A percentile compares a stretch with the other conserved stretches of the same genome.
These are phyloP conservation scores for Neria commutata DNA, from an alignment of 2,888 invertebrate species.

Conservation along the genomic window DNA sequence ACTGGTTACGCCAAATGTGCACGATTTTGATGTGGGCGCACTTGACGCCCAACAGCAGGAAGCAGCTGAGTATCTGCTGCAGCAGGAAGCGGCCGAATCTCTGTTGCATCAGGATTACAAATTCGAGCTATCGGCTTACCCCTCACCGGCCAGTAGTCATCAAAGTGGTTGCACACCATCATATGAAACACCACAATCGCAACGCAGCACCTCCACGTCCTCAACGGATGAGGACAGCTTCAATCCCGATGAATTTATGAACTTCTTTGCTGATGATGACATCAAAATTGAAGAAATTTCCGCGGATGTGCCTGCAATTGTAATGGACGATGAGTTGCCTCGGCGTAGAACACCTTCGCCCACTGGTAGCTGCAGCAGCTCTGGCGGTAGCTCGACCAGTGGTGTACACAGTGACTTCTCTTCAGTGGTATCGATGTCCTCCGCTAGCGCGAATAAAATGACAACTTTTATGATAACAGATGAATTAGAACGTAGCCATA, in stretches of 20 bases:
- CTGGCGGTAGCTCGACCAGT: constrained; percentile 49
- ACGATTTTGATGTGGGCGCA: constrained; percentile 19
- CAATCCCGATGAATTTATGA: constrained; percentile 54
- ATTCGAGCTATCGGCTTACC: constrained; percentile 34
- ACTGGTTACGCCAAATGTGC: constrained; percentile 28
- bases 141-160: constrained; percentile 35
- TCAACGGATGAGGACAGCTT: constrained; percentile 35
- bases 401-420: constrained; percentile 51
- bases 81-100: constrained; percentile 12
- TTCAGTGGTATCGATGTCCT: constrained; percentile 34
- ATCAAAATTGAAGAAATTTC: constrained; percentile 41
- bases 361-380: constrained; percentile 49
- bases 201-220: constrained; percentile 32
- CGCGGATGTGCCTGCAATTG: constrained; percentile 28
- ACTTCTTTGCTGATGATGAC: constrained; percentile 45
- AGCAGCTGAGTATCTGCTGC: constrained; percentile 15
- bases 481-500: too few relatives aligned
- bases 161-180: constrained; percentile 25
- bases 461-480: too few relatives aligned
- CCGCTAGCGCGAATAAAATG: too few relatives aligned
- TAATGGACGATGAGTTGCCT: constrained; percentile 28
- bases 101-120: constrained; percentile 26
- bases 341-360: constrained; percentile 56
- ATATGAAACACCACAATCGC: constrained; percentile 26
- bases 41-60: constrained; percentile 17